Evolutionary conservation across 92 coral and sea anemone species (phyloP).

Genomic region (Bergia sp.): DNA sequence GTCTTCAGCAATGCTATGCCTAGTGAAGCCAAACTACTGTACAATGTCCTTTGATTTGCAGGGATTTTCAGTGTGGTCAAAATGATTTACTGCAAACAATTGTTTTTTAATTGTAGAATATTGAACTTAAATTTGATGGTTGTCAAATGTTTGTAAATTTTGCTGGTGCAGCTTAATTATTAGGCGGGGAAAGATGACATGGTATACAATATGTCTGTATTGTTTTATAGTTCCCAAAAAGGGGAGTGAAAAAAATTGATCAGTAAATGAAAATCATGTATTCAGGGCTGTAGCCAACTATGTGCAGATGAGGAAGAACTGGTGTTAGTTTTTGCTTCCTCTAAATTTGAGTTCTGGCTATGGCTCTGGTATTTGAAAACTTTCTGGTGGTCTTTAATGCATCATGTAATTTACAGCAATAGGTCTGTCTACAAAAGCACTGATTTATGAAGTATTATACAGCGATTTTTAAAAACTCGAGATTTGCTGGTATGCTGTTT

Average conservation of each 20-base stretch:
- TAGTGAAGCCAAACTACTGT: neutral
- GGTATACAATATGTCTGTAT: neutral
- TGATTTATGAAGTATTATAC: neutral
- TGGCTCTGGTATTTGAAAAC: no score
- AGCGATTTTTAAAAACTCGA: no score
- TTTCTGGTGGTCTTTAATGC: neutral
- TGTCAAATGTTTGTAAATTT: neutral
- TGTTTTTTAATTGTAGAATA: neutral
- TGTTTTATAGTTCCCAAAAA: no score
- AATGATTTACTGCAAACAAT: neutral
- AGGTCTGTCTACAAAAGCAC: neutral
- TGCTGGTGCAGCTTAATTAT: neutral
- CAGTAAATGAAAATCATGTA: no score
- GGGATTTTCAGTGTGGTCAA: neutral
- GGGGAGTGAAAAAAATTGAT: no score
- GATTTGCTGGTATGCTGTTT: no score
- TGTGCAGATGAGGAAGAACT: no score
- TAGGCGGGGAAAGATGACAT: neutral
- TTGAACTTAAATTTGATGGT: no score
- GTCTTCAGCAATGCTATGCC: neutral
- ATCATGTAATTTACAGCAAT: neutral
- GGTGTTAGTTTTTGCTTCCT: no score
- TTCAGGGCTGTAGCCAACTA: no score
- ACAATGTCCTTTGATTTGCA: neutral
- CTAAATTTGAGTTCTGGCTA: no score